These are phyloP conservation scores for Tylochromis polylepis DNA, from an alignment of 2,113 vertebrate species.

Conservation along the genomic window DNA sequence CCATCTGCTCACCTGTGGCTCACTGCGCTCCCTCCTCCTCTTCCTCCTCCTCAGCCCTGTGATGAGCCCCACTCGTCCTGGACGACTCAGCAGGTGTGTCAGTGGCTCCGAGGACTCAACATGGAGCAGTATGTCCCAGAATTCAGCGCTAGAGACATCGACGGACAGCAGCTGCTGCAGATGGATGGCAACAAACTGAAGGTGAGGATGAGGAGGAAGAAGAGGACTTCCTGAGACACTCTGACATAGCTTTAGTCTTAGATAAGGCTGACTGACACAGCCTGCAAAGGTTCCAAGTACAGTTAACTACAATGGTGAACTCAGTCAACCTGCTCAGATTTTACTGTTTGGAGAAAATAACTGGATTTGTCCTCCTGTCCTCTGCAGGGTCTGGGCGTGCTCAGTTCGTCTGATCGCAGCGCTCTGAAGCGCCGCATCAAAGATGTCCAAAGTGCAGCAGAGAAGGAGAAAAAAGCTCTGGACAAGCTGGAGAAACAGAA, in stretches of 20 bases:
- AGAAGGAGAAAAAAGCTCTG: slow-evolving; percentile 83
- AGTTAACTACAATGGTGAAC: not conserved
- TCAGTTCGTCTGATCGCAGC: slow-evolving; percentile 79
- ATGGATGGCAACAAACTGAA: slow-evolving; percentile 84
- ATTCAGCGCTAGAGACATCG: slow-evolving; percentile 77
- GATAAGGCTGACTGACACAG: not conserved
- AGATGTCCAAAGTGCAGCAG: slow-evolving; percentile 75
- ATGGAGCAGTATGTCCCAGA: slow-evolving; percentile 81
- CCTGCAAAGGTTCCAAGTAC: not conserved
- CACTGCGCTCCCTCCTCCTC: not conserved
- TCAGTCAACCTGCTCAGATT: too few relatives aligned
- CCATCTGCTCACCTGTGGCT: not conserved
- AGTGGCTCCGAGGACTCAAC: slow-evolving; percentile 83
- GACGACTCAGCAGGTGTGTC: slow-evolving; percentile 84
- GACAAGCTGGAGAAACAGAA: slow-evolving; percentile 83
- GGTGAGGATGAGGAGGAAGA: slow-evolving; percentile 58
- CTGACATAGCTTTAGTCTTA: not conserved
- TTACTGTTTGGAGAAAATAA: not conserved
- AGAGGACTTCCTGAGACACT: not conserved
- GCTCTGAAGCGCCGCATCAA: slow-evolving; percentile 82
- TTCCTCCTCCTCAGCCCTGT: slow-evolving; percentile 63
- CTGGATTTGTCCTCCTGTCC: not conserved
- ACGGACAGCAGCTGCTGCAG: slow-evolving; percentile 80
- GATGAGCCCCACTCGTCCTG: slow-evolving; percentile 80
- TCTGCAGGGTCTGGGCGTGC: slow-evolving; percentile 79